These are phyloP conservation scores for Piezodorus guildinii DNA, from an alignment of 1,140 invertebrate species.

Conservation along the genomic window DNA sequence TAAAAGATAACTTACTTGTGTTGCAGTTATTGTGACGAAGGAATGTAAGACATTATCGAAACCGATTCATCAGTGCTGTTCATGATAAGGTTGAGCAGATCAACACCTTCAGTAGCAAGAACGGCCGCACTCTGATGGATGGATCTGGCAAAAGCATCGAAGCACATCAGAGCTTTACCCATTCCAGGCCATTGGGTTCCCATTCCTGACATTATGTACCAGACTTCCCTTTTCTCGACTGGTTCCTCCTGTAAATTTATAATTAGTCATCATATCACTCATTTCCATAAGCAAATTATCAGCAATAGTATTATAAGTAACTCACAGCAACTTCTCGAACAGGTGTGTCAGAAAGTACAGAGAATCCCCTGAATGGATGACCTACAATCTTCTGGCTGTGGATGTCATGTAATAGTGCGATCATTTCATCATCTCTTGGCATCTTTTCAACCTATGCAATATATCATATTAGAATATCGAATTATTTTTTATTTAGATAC, in stretches of 20 bases:
- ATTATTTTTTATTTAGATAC: neutral
- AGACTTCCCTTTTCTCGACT: slow-evolving; percentile 62
- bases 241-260: slow-evolving; percentile 14
- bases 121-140: slow-evolving; percentile 63
- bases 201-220: slow-evolving; percentile 94
- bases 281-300: neutral
- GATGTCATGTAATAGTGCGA: slow-evolving; percentile 62
- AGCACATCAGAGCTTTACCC: slow-evolving; percentile 68
- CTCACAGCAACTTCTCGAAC: slow-evolving; percentile 37
- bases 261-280: too few species aligned
- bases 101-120: slow-evolving; percentile 62
- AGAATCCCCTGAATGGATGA: slow-evolving; percentile 66
- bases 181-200: slow-evolving; percentile 93
- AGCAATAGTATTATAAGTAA: slow-evolving; percentile 17
- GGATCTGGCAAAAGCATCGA: slow-evolving; percentile 67
- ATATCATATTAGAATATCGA: neutral
- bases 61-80: slow-evolving; percentile 54
- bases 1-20: slow-evolving; percentile 49
- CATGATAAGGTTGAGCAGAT: slow-evolving; percentile 68
- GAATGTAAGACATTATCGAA: slow-evolving; percentile 76
- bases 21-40: slow-evolving; percentile 86
- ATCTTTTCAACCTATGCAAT: slow-evolving; percentile 35
- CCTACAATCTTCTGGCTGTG: slow-evolving; percentile 53
- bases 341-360: slow-evolving; percentile 46
- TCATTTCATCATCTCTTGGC: slow-evolving; percentile 58